Conservation (phyloP, 1,140 invertebrate species). For the Bombyx mandarina region DNA sequence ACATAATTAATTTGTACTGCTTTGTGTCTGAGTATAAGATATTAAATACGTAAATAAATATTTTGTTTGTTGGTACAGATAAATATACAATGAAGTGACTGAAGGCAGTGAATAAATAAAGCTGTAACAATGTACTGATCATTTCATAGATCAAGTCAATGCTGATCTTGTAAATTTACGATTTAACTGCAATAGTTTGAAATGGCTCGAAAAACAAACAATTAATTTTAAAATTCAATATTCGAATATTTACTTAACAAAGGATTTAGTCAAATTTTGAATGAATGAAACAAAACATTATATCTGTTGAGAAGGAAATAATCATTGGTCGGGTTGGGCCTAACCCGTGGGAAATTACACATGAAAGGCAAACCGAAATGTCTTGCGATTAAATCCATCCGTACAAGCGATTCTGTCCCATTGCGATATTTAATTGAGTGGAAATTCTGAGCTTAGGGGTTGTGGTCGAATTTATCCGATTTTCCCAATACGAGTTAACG, state of each 20-base stretch:
- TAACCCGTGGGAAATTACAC: slow-evolving; percentile 41
- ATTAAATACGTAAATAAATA: too few relatives aligned
- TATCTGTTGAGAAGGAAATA: slow-evolving; percentile 30
- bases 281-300: slow-evolving; percentile 17
- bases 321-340: slow-evolving; percentile 26
- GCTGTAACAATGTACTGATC: too few relatives aligned
- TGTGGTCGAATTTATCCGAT: too few relatives aligned
- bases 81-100: too few relatives aligned
- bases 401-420: slow-evolving; percentile 40
- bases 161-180: too few relatives aligned
- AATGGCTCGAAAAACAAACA: background rate
- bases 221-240: background rate
- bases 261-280: background rate
- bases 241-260: background rate
- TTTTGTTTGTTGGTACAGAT: too few relatives aligned
- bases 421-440: slow-evolving; percentile 43
- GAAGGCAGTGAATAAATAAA: too few relatives aligned
- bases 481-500: too few relatives aligned
- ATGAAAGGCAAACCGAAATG: slow-evolving; percentile 45
- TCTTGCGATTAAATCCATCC: slow-evolving; percentile 47
- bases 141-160: too few relatives aligned
- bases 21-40: too few relatives aligned
- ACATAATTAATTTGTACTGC: too few relatives aligned
- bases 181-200: too few relatives aligned
- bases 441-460: slow-evolving; percentile 30